Percentiles rank a stretch among this genome's conserved stretches.
Evolutionary conservation across 2,113 vertebrate genomes (phyloP).

Genomic region (Dipodomys ordii): DNA sequence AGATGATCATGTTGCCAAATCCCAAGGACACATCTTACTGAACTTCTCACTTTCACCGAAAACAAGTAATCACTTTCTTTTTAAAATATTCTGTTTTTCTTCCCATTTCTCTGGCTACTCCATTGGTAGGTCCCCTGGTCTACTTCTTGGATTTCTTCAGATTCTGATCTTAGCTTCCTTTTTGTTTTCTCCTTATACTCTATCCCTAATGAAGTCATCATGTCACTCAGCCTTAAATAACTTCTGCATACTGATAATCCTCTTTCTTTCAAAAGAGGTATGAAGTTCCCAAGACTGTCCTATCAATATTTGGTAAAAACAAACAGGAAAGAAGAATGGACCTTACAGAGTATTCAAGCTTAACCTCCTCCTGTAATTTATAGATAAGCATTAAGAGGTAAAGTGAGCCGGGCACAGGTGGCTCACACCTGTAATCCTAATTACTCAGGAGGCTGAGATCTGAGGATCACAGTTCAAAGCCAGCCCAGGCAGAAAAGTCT

Average conservation of each 20-base stretch:
- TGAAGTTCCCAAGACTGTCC: neutral
- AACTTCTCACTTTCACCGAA: neutral
- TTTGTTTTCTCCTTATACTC: neutral
- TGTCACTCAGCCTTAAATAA: conserved; percentile 11
- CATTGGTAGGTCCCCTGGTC: neutral
- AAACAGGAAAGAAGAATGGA: conserved; percentile 22
- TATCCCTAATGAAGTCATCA: conserved; percentile 34
- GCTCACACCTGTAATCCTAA: too few relatives aligned
- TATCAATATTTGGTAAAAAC: conserved; percentile 34
- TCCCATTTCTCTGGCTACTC: neutral
- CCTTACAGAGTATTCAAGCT: neutral
- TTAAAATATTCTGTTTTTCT: neutral
- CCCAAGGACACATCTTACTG: neutral
- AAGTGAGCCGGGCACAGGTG: too few relatives aligned
- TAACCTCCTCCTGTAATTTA: neutral
- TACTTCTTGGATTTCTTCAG: neutral
- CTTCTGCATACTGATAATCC: conserved; percentile 7
- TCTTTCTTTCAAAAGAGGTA: conserved; percentile 50
- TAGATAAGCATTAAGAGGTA: neutral
- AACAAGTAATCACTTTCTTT: neutral
- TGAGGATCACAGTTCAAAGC: too few relatives aligned
- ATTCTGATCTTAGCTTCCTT: neutral
- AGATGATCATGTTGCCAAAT: neutral
- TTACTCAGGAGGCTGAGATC: too few relatives aligned
- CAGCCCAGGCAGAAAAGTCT: too few relatives aligned